Conservation (phyloP, 2,888 invertebrate species). For the Mamestra brassicae region DNA sequence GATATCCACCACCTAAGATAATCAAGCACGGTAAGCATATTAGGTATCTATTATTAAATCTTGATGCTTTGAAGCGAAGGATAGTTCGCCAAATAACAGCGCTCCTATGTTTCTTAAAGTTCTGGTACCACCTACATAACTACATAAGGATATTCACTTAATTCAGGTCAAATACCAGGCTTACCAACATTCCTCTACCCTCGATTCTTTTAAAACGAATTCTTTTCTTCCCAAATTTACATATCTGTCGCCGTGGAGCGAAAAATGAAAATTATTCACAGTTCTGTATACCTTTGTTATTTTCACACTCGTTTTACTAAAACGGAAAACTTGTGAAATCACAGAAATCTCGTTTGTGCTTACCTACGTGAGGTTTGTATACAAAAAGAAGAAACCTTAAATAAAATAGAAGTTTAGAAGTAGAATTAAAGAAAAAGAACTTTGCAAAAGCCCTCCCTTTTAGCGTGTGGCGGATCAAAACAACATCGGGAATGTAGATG, state of each 20-base stretch:
- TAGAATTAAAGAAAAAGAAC: background rate
- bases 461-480: background rate
- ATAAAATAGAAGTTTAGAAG: constrained; percentile 9
- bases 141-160: constrained; percentile 27
- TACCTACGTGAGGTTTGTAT: constrained; percentile 13
- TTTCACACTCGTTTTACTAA: constrained; percentile 43
- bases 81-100: background rate
- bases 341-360: background rate
- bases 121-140: background rate
- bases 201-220: constrained; percentile 59
- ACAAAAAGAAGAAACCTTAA: background rate
- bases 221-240: constrained; percentile 54
- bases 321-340: constrained; percentile 32
- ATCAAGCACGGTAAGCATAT: no score
- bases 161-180: constrained; percentile 14
- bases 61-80: background rate
- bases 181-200: constrained; percentile 39
- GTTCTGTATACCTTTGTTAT: constrained; percentile 51
- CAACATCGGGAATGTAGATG: background rate
- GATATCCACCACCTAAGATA: no score
- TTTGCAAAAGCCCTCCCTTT: background rate
- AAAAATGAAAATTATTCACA: constrained; percentile 60
- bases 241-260: constrained; percentile 52
- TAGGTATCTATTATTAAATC: no score
- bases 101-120: background rate